Evolutionary conservation across 2,113 vertebrate species (phyloP).

Genomic region (Rhea pennata): DNA sequence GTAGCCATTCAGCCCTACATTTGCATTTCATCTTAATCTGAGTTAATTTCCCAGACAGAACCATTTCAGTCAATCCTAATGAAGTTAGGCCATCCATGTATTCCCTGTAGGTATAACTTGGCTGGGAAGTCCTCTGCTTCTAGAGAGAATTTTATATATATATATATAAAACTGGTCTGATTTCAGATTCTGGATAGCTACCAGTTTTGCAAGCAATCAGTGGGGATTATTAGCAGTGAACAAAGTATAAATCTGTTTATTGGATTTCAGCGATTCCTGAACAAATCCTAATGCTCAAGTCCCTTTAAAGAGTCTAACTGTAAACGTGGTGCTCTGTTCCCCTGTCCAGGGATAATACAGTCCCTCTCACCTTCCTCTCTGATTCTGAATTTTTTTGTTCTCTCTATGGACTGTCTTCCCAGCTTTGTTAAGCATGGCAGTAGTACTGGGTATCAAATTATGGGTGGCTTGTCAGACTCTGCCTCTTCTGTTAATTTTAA

Average conservation of each 20-base stretch:
- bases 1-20: neutral
- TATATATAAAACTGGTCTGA: neutral
- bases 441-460: conserved; percentile 50
- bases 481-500: conserved; percentile 46
- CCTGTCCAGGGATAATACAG: neutral
- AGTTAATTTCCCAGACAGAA: neutral
- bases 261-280: conserved; percentile 24
- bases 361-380: neutral
- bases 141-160: neutral
- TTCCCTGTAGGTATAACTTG: neutral
- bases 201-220: accelerated
- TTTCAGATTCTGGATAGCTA: neutral
- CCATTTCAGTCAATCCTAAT: neutral
- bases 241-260: conserved; percentile 9
- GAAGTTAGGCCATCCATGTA: neutral
- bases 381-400: neutral
- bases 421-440: conserved; percentile 50
- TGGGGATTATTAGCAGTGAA: conserved; percentile 16
- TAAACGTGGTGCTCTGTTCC: neutral
- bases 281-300: neutral
- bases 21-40: neutral
- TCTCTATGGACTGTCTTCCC: neutral
- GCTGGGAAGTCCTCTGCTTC: neutral
- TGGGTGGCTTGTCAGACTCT: conserved; percentile 48
- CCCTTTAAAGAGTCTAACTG: neutral